Percentiles rank a stretch among this genome's conserved stretches.
Evolutionary conservation across 2,797 vertebrate genomes (phyloP).

Genomic region (Acrossocheilus fasciatus): DNA sequence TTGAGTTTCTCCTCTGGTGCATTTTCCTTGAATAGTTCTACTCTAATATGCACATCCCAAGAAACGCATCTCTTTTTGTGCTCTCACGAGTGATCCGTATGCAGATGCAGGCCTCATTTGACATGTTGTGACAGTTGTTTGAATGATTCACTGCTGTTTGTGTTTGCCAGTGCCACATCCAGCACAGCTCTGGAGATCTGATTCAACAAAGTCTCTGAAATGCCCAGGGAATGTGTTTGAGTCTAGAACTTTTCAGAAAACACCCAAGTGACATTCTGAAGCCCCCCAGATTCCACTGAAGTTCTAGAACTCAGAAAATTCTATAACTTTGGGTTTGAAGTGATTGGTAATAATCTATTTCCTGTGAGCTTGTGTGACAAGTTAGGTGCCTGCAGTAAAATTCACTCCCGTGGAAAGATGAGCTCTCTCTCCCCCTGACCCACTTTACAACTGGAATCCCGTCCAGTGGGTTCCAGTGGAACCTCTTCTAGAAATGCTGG

Average conservation of each 20-base stretch:
- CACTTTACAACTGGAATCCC: slow-evolving; percentile 68
- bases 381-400: slow-evolving; percentile 9
- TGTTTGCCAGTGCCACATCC: background rate
- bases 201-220: slow-evolving; percentile 5
- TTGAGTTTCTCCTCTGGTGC: slow-evolving; percentile 38
- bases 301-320: background rate
- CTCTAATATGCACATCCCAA: slow-evolving; percentile 10
- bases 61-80: slow-evolving; percentile 41
- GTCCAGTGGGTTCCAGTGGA: slow-evolving; percentile 70
- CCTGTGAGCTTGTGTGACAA: background rate
- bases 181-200: background rate
- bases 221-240: background rate
- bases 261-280: background rate
- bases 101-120: slow-evolving; percentile 5
- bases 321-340: background rate
- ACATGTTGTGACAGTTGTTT: slow-evolving; percentile 42
- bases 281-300: background rate
- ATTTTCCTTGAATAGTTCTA: slow-evolving; percentile 57
- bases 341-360: background rate
- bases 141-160: slow-evolving; percentile 1
- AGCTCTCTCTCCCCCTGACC: slow-evolving; percentile 62
- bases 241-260: slow-evolving; percentile 1
- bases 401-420: slow-evolving; percentile 61
- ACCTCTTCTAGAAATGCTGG: slow-evolving; percentile 27
- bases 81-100: background rate